Evolutionary conservation across 2,888 invertebrate species (phyloP).

Genomic region (Automeris io): DNA sequence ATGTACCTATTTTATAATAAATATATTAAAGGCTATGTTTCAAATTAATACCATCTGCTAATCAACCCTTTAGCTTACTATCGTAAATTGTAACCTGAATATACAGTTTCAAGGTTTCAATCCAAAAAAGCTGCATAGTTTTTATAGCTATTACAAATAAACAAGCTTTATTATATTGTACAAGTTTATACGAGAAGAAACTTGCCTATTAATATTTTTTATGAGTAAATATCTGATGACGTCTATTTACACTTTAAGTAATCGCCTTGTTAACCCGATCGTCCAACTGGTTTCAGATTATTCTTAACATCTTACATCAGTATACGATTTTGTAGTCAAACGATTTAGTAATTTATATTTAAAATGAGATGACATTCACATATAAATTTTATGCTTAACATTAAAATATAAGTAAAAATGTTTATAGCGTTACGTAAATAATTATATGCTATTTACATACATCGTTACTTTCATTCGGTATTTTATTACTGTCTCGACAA

Average conservation of each 20-base stretch:
- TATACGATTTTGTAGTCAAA: slow-evolving; percentile 27
- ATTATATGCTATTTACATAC: slow-evolving; percentile 39
- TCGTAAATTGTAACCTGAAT: slow-evolving; percentile 30
- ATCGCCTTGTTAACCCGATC: slow-evolving; percentile 42
- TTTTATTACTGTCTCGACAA: slow-evolving; percentile 33
- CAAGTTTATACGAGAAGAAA: too few species aligned
- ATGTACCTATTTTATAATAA: too few species aligned
- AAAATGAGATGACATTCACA: slow-evolving; percentile 33
- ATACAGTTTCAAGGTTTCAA: slow-evolving; percentile 18
- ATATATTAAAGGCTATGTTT: too few species aligned
- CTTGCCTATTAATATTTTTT: slow-evolving; percentile 37
- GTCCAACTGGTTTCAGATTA: slow-evolving; percentile 36
- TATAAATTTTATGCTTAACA: slow-evolving; percentile 31
- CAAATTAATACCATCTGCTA: slow-evolving; percentile 36
- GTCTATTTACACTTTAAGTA: slow-evolving; percentile 27
- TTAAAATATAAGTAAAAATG: slow-evolving; percentile 37
- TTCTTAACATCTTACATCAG: slow-evolving; percentile 29
- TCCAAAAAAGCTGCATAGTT: slow-evolving; percentile 16
- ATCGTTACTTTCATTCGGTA: slow-evolving; percentile 33
- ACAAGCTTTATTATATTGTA: background rate
- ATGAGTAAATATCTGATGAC: slow-evolving; percentile 30
- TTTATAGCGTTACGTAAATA: slow-evolving; percentile 34
- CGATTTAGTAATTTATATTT: slow-evolving; percentile 33
- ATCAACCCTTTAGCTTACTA: slow-evolving; percentile 28
- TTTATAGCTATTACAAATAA: background rate